These are phyloP conservation scores for Agonopterix heracliana DNA, from an alignment of 2,888 invertebrate genomes.

Conservation along the genomic window DNA sequence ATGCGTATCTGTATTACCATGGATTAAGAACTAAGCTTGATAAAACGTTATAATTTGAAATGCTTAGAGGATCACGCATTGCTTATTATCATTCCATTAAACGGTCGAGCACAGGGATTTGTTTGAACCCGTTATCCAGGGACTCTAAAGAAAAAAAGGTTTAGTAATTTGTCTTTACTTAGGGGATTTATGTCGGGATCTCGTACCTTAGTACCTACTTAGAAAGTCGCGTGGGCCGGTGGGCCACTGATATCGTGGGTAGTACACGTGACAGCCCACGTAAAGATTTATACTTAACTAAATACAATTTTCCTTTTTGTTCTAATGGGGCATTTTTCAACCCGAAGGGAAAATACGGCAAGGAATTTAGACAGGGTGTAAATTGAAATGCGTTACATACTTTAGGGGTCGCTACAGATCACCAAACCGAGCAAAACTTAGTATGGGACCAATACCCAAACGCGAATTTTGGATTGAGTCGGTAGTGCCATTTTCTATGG, in stretches of 20 bases:
- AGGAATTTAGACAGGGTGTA: too few species aligned
- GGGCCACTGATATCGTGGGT: neutral
- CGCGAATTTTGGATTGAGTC: too few species aligned
- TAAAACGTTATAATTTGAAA: slow-evolving; percentile 2
- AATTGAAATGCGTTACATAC: too few species aligned
- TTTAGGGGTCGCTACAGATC: too few species aligned
- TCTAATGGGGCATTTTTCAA: too few species aligned
- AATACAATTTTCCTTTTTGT: too few species aligned
- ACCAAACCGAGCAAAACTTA: too few species aligned
- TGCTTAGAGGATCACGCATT: neutral
- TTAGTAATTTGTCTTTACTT: slow-evolving; percentile 67
- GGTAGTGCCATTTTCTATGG: too few species aligned
- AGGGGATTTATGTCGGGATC: slow-evolving; percentile 60
- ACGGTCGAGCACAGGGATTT: slow-evolving; percentile 50
- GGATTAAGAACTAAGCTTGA: slow-evolving; percentile 4
- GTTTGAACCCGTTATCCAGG: slow-evolving; percentile 48
- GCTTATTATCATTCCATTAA: slow-evolving; percentile 59
- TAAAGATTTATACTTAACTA: too few species aligned
- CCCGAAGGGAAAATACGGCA: too few species aligned
- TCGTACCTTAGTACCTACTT: slow-evolving; percentile 34
- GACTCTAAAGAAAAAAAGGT: slow-evolving; percentile 59
- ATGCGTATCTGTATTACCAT: neutral
- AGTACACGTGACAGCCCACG: too few species aligned
- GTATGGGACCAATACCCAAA: too few species aligned
- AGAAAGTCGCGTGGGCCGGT: neutral